phyloP scores from a whole-genome alignment of 2,888 invertebrate species.

The Leucoma salicis region DNA sequence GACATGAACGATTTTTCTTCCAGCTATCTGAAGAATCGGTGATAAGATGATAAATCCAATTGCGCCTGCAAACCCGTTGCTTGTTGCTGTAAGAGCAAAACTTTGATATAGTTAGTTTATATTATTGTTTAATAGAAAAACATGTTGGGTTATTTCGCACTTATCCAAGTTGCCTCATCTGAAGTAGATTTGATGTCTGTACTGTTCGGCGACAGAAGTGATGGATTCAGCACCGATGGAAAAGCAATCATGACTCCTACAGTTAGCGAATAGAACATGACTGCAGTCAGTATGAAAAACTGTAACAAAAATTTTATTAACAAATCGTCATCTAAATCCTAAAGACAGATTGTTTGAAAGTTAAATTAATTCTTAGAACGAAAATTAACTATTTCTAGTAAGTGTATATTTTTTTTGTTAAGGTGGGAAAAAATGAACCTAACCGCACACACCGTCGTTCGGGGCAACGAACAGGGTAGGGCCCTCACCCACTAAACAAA shows the following conservation, averaged over 20 bases:
- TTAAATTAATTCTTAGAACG: too few relatives aligned
- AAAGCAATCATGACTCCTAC: constrained; percentile 40
- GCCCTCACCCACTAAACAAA: too few relatives aligned
- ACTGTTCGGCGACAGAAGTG: constrained; percentile 33
- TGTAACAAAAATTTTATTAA: neutral
- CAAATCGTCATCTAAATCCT: too few relatives aligned
- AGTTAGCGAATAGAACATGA: constrained; percentile 25
- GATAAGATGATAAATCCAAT: neutral
- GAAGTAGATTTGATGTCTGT: constrained; percentile 40
- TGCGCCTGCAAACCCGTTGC: neutral
- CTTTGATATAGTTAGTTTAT: neutral
- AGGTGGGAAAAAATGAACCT: too few relatives aligned
- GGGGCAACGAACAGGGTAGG: too few relatives aligned
- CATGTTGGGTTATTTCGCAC: constrained; percentile 19
- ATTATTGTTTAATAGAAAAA: neutral
- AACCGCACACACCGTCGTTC: too few relatives aligned
- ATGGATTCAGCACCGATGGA: constrained; percentile 41
- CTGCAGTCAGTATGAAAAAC: constrained; percentile 25
- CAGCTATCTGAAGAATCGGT: neutral
- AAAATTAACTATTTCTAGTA: too few relatives aligned
- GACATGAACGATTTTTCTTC: neutral
- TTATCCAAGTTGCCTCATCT: constrained; percentile 46
- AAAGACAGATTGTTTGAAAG: too few relatives aligned
- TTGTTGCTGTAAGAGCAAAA: constrained; percentile 1
- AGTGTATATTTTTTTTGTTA: too few relatives aligned